A percentile compares a stretch with the other conserved stretches of the same genome.
These are phyloP conservation scores for Acanthopagrus latus DNA, from an alignment of 2,797 vertebrate species.

Conservation along the genomic window DNA sequence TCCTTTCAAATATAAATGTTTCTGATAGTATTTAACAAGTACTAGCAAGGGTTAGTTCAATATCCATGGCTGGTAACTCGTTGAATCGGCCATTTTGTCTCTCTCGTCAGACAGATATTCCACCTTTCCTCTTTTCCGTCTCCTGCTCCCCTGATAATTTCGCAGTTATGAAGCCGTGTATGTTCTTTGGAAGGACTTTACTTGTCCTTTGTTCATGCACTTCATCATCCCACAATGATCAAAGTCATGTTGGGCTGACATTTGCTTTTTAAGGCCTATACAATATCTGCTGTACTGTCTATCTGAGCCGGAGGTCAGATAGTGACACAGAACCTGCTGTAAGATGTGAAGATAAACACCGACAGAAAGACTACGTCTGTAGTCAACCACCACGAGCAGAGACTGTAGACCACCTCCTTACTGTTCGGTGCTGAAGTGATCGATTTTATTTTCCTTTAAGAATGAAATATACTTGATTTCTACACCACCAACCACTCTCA, in stretches of 20 bases:
- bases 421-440: background rate
- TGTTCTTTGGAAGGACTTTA: conserved; percentile 18
- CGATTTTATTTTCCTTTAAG: conserved; percentile 13
- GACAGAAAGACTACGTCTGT: conserved; percentile 18
- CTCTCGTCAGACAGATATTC: background rate
- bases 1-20: no score
- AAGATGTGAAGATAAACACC: conserved; percentile 36
- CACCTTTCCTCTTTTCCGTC: background rate
- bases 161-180: conserved; percentile 3
- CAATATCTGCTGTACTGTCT: conserved; percentile 13
- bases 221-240: conserved; percentile 25
- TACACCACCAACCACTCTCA: background rate
- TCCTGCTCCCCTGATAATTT: background rate
- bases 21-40: no score
- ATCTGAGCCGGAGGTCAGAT: conserved; percentile 19
- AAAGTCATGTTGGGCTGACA: conserved; percentile 12
- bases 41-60: no score
- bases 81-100: background rate
- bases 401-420: no score
- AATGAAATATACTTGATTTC: conserved; percentile 9
- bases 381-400: background rate
- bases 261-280: conserved; percentile 37
- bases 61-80: no score
- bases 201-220: conserved; percentile 1
- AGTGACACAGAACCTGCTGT: conserved; percentile 24